Conservation (phyloP, 2,113 vertebrate genomes). For the Rhea pennata region DNA sequence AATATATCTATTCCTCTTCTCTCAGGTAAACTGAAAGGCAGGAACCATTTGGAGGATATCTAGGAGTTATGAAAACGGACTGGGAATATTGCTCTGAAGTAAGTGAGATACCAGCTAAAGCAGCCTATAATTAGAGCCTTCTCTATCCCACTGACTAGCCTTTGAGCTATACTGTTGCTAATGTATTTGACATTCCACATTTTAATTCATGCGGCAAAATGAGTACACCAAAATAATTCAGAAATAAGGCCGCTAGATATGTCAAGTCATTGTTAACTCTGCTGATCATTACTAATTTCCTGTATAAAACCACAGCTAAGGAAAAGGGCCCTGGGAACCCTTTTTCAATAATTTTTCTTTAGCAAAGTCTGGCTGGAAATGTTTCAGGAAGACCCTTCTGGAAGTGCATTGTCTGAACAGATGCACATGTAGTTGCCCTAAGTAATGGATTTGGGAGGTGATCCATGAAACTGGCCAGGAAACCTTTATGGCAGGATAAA, state of each 20-base stretch:
- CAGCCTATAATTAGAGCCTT: background rate
- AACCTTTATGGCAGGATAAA: background rate
- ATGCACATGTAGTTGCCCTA: background rate
- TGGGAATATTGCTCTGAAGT: background rate
- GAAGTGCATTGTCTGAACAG: background rate
- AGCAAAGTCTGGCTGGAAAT: background rate
- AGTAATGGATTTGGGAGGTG: constrained; percentile 26
- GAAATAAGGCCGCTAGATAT: background rate
- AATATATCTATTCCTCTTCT: background rate
- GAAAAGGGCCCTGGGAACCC: background rate
- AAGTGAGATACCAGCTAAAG: too few relatives aligned
- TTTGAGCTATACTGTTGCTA: background rate
- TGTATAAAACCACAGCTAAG: background rate
- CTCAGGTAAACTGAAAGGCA: background rate
- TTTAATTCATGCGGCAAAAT: background rate
- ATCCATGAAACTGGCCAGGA: constrained; percentile 51
- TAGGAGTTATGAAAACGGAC: background rate
- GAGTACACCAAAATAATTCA: background rate
- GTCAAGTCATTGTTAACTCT: background rate
- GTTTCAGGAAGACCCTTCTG: background rate
- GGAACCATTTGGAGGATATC: background rate
- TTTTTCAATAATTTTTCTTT: background rate
- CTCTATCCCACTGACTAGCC: background rate
- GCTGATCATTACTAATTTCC: background rate
- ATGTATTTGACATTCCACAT: background rate